Evolutionary conservation across 2,113 vertebrate species (phyloP), one percentile per base, ranked within the genome.

Genomic region (Callorhinus ursinus): DNA sequence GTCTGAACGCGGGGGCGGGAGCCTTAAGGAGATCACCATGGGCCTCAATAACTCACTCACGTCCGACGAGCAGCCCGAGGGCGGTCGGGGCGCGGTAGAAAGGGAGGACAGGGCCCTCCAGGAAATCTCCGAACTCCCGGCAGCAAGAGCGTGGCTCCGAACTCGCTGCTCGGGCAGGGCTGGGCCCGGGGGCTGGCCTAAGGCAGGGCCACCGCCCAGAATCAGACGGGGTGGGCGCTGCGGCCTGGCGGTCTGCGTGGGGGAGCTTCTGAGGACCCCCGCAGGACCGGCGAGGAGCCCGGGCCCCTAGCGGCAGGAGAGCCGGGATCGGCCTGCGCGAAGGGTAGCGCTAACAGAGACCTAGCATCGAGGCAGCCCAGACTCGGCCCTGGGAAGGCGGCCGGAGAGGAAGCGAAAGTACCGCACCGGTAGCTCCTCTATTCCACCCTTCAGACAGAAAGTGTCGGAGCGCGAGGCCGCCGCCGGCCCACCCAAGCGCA

Each of bases 1-100:
- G 57, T 49, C 77, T 85, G 88, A 31, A 72, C 31, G 13, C 63
- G 61, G 31, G 59, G 33, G 11, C 86, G 88, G 76, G 83, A 98
- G 96, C 89, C 96, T 97, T 93, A 84, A 36, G 97, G 89, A 96
- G 95, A 89, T 97, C 93, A 59, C 59, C 79, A 63, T 65, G 11
- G 79, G 88, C 88, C 96, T 72, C 84, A 93, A 69, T 72, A 93
- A 94, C 92, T 96, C 96, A 88, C 93, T 96, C 87, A 74, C 57
- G 39, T 74, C 49, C 80, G 65, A 61, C 13, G 82, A 88, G 96
- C 65, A 71, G 95, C 96, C 94, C 55, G 61, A 16, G 49, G 85
- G 74, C 33, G 31, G 88, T 74, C 71, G 71, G 59, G 96, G 46
- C 36, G 5, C 1, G 14, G 90, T 2, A 74, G 92, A 92, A 88